Evolutionary conservation across 2,113 vertebrate species (phyloP), one percentile per base, ranked within the genome.

Genomic region (Phyllostomus discolor): DNA sequence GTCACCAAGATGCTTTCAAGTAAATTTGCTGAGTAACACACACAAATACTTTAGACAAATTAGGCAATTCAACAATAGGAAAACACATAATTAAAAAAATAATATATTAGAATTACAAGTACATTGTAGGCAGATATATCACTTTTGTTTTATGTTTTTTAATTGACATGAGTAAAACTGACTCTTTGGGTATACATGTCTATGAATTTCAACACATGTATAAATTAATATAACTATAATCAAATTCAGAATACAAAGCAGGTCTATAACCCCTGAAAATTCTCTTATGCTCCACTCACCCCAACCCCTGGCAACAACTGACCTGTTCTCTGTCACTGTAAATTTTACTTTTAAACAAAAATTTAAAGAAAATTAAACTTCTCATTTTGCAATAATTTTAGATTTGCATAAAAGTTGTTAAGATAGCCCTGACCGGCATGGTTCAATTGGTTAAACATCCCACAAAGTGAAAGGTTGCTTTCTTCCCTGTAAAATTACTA

Each of bases 41-140:
- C 72, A 95, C 62, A 10, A 94, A 41, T 66, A 96, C 89, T 88
- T 95, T 91, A 88, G 69, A 92, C 78, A 96, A 95, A 81, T n/a
- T 59, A 89, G 50, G 91, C 64, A 64, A 75, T 81, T n/a, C 72
- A 92, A 75, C 31, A 70, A 95, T 1, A 79, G 24, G 28, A 96
- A 95, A 82, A 69, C 33, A 94, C 19, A 88, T 88, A 90, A 72
- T 89, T 59, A 79, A 79, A 33, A 52, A 70, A 80, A 94, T 52
- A 93, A 19, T 62, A 24, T 33, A 57, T 75, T 35, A 69, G 22
- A 78, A 91, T 48, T 43, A 38, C 14, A 85, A 38, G 62, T 75
- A 26, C 33, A 31, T 20, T 0, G 0, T 11, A 35, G 54, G n/a
- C 52, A 9, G 5, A 84, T 66, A 79, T 11, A 88, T 84, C 1